Percentiles rank a stretch among this genome's conserved stretches.
Evolutionary conservation across 2,888 invertebrate genomes (phyloP).

Genomic region (Rhyacophila evoluta): DNA sequence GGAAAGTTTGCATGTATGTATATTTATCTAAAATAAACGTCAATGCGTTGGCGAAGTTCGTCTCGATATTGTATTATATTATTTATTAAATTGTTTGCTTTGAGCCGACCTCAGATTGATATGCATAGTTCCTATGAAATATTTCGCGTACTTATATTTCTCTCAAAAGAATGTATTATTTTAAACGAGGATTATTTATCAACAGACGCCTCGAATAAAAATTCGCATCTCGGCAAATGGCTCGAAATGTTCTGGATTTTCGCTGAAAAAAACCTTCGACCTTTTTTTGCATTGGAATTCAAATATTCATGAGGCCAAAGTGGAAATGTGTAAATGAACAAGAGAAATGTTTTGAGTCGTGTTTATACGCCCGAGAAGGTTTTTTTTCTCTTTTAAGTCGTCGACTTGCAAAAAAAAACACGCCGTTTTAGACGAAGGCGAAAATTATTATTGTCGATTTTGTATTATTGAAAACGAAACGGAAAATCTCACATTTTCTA

Average conservation of each 20-base stretch:
- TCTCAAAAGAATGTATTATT: constrained; percentile 19
- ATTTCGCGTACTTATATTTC: background rate
- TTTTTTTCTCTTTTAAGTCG: background rate
- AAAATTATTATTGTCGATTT: constrained; percentile 1
- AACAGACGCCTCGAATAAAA: constrained; percentile 17
- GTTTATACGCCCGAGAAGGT: constrained; percentile 3
- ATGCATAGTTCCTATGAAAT: constrained; percentile 12
- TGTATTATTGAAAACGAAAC: background rate
- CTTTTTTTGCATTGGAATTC: constrained; percentile 20
- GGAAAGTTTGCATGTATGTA: too few species aligned
- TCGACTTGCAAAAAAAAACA: background rate
- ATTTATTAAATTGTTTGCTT: background rate
- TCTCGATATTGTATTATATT: background rate
- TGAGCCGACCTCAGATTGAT: background rate
- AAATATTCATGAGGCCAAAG: constrained; percentile 24
- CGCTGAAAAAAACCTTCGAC: constrained; percentile 21
- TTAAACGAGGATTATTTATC: constrained; percentile 1
- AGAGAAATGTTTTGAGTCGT: constrained; percentile 17
- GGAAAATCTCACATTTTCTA: background rate
- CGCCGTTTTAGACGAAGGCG: background rate
- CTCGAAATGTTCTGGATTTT: constrained; percentile 13
- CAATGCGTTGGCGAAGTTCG: background rate
- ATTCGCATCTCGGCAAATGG: constrained; percentile 9
- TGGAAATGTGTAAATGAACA: constrained; percentile 24
- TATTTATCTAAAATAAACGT: too few species aligned